These are phyloP conservation scores for Diuraphis noxia DNA, from an alignment of 1,140 invertebrate genomes.

Conservation along the genomic window DNA sequence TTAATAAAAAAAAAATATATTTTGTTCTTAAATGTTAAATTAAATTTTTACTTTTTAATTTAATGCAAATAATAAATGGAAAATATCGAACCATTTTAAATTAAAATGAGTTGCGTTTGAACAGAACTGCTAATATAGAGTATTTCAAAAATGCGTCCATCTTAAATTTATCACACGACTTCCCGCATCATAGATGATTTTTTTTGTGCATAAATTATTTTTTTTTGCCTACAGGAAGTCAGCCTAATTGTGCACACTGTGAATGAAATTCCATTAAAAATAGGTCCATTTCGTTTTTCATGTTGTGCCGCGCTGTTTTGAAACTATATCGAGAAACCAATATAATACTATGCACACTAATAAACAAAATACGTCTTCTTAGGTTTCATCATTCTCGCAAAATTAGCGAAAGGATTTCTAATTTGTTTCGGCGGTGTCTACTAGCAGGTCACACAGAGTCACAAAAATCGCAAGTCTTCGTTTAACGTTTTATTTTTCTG, in stretches of 20 bases:
- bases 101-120: background rate
- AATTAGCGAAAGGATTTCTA: background rate
- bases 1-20: no score
- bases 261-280: slow-evolving; percentile 11
- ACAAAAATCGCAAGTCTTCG: background rate
- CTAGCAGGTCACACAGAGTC: background rate
- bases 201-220: background rate
- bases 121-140: background rate
- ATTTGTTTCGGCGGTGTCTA: background rate
- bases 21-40: background rate
- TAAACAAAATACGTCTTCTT: background rate
- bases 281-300: background rate
- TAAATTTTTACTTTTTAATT: background rate
- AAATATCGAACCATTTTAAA: background rate
- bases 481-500: background rate
- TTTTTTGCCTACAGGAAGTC: slow-evolving; percentile 28
- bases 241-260: background rate
- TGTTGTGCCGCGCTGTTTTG: background rate
- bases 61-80: background rate
- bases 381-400: background rate
- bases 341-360: background rate
- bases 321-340: background rate
- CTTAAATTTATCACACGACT: background rate
- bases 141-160: background rate
- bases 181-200: background rate